Conservation (phyloP, 2,113 vertebrate species). For the Chloropsis cyanopogon region DNA sequence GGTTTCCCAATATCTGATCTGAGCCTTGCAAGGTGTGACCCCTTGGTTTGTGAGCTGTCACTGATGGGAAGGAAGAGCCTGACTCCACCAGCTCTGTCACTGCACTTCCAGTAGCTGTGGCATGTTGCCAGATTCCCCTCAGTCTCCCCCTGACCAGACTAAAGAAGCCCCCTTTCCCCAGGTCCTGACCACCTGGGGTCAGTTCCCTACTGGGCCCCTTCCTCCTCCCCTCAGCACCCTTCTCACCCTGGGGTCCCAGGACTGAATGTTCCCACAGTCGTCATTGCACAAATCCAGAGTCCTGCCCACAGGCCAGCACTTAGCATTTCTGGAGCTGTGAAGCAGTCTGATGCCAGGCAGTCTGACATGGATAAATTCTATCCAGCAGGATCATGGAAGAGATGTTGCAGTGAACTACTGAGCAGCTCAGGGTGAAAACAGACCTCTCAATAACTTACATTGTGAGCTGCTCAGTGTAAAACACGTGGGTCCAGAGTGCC, state of each 20-base stretch:
- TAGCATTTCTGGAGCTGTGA: neutral
- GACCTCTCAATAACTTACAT: neutral
- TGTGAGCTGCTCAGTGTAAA: neutral
- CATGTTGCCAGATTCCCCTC: neutral
- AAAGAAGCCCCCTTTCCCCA: neutral
- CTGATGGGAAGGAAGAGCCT: neutral
- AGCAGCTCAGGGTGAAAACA: neutral
- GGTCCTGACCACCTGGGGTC: neutral
- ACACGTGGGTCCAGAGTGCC: rapidly evolving
- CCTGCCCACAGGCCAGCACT: neutral
- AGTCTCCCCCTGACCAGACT: neutral
- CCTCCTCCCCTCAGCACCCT: neutral
- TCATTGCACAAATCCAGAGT: neutral
- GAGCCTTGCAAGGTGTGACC: neutral
- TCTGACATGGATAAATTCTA: neutral
- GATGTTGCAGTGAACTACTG: neutral
- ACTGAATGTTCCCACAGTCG: rapidly evolving
- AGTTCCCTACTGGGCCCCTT: rapidly evolving
- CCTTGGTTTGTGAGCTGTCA: neutral
- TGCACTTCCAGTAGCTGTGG: neutral
- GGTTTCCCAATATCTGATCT: neutral
- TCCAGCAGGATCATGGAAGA: neutral
- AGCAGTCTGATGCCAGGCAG: neutral
- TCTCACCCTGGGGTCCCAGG: neutral
- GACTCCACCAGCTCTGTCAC: neutral